A percentile compares a stretch with the other conserved stretches of the same genome.
Evolutionary conservation across 1,140 invertebrate genomes (phyloP).

Genomic region (Drosophila sechellia): DNA sequence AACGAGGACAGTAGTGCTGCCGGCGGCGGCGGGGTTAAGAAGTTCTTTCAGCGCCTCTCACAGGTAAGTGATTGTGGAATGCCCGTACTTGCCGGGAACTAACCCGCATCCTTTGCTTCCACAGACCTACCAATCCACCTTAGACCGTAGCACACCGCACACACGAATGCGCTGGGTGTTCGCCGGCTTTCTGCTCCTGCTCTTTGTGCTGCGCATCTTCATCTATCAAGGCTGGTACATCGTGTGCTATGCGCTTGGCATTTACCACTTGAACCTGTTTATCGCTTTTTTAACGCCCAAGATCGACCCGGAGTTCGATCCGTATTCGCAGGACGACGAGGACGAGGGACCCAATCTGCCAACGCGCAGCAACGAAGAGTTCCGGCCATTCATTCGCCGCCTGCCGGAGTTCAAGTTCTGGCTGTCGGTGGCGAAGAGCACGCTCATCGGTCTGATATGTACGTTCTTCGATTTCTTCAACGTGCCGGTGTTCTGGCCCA

Average conservation of each 20-base stretch:
- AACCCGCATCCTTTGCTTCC: conserved; percentile 5
- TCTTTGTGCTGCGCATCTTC: conserved; percentile 87
- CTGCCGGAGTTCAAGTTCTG: conserved; percentile 99
- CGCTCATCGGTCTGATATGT: conserved; percentile 95
- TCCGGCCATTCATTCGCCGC: conserved; percentile 98
- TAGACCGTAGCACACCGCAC: conserved; percentile 89
- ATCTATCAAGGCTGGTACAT: conserved; percentile 98
- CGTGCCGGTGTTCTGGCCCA: conserved; percentile 99
- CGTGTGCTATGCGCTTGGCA: conserved; percentile 98
- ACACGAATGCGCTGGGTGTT: conserved; percentile 86
- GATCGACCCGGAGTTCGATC: conserved; percentile 98
- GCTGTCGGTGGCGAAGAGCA: conserved; percentile 98
- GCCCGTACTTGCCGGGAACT: background rate
- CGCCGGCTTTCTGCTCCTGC: conserved; percentile 85
- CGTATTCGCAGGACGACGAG: conserved; percentile 90
- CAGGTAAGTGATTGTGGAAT: conserved; percentile 48
- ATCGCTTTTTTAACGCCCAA: conserved; percentile 99
- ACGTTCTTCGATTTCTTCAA: conserved; percentile 99
- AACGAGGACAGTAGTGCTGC: conserved; percentile 75
- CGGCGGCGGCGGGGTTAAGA: conserved; percentile 69
- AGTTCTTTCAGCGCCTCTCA: conserved; percentile 79
- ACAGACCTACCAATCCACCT: conserved; percentile 86
- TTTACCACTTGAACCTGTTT: conserved; percentile 99
- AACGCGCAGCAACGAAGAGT: conserved; percentile 97
- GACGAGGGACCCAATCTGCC: conserved; percentile 97